Evolutionary conservation across 1,140 invertebrate genomes (phyloP), one percentile per base, ranked within the genome.

Genomic region (Palaemon carinicauda): DNA sequence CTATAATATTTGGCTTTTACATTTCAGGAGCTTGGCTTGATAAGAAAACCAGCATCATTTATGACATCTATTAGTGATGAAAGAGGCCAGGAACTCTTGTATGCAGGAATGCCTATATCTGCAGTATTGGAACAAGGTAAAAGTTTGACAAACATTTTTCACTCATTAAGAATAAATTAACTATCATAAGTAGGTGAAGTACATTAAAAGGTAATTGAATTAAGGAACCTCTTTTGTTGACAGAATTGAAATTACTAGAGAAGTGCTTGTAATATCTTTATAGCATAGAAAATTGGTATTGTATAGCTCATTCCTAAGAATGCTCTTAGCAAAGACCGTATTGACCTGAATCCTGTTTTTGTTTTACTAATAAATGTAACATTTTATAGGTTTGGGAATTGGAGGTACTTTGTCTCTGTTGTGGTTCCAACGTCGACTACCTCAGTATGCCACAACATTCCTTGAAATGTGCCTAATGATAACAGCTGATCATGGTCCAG

Each of bases 31-130:
- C 92, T 99, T 71, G 99, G 99, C 19, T 92, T 99, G 0, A 99
- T 99, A 90, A 94, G 99, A 56, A 99, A 99, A 91, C 99, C 99
- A 52, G 98, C 98, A 0, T 98, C 98, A 0, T 99, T 99, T 92
- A 99, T 99, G 96, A 99, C 98, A 19, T 98, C 96, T 27, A 99
- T 99, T 90, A 99, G 98, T 92, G 99, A 99, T 93, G 99, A 99
- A 92, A 93, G 99, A 90, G 99, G 99, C 9, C 98, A 99, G 91
- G 99, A 99, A 92, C 93, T 99, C 24, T 93, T 98, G 27, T 99
- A 99, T 93, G 98, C 98, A 83, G 99, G 98, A 19, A 98, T 99
- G 93, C 98, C 98, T 29, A 99, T 99, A 90, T 98, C 97, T 73
- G 96, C 98, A 90, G 97, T 96, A 24, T 93, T 95, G 73, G 93